phyloP scores from a whole-genome alignment of 23 tunicate genomes.

The Ascidia mentula region DNA sequence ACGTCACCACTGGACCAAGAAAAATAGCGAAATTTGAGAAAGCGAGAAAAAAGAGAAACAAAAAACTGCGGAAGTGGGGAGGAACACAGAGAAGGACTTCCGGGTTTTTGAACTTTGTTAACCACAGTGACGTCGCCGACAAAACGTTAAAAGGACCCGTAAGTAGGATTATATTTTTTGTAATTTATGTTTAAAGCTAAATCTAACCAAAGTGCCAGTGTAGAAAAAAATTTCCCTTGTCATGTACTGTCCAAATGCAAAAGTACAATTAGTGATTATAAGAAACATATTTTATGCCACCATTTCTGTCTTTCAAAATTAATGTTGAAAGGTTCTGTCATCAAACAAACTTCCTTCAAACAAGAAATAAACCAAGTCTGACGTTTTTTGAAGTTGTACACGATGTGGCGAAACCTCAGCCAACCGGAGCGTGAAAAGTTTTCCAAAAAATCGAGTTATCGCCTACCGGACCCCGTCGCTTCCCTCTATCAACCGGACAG shows the following conservation, averaged over 20 bases:
- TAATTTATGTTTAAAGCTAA: not conserved
- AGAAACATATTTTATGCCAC: no score
- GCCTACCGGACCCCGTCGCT: slow-evolving; percentile 53
- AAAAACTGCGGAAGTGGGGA: slow-evolving; percentile 17
- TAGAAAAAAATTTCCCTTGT: no score
- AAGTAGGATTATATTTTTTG: not conserved
- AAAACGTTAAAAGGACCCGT: not conserved
- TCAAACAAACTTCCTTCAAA: no score
- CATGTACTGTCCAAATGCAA: no score
- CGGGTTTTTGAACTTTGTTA: slow-evolving; percentile 41
- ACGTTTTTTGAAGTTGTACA: not conserved
- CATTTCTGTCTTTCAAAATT: no score
- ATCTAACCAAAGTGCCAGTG: no score
- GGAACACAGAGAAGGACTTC: slow-evolving; percentile 28
- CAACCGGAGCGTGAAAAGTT: slow-evolving; percentile 10
- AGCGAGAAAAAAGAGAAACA: slow-evolving; percentile 47
- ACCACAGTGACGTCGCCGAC: not conserved
- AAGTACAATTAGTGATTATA: no score
- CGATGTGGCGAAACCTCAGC: slow-evolving; percentile 34
- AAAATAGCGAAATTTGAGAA: slow-evolving; percentile 67
- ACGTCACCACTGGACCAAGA: slow-evolving; percentile 9
- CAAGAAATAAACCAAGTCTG: no score
- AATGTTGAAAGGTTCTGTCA: no score
- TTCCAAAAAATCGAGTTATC: slow-evolving; percentile 8
- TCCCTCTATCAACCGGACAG: slow-evolving; percentile 65